Evolutionary conservation across 2,888 invertebrate genomes (phyloP).

Genomic region (Drosophila mercatorum): DNA sequence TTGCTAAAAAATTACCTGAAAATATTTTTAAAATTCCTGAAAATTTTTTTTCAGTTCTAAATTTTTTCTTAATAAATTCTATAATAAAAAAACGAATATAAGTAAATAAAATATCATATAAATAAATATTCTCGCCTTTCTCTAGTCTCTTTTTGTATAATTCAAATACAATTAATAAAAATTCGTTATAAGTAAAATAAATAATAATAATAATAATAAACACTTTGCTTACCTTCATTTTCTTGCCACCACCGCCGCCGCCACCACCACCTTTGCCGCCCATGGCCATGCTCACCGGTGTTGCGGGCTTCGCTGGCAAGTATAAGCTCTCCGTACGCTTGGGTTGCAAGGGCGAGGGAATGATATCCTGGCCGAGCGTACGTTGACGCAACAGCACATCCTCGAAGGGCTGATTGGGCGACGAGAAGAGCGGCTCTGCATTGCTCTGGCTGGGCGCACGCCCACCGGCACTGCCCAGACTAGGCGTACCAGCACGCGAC

Average conservation of each 20-base stretch:
- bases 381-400: constrained; percentile 92
- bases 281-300: constrained; percentile 78
- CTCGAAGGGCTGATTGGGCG: constrained; percentile 89
- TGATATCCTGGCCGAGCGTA: constrained; percentile 94
- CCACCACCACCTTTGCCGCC: constrained; percentile 83
- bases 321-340: constrained; percentile 96
- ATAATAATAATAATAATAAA: too few species aligned
- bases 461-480: constrained; percentile 79
- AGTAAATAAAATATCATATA: background rate
- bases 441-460: constrained; percentile 81
- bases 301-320: constrained; percentile 87
- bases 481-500: constrained; percentile 86
- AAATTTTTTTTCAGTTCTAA: too few species aligned
- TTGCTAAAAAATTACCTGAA: background rate
- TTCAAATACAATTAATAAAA: too few species aligned
- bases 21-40: background rate
- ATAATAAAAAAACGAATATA: too few species aligned
- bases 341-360: constrained; percentile 94
- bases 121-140: background rate
- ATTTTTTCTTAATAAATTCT: too few species aligned
- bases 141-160: background rate
- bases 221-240: constrained; percentile 82
- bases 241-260: constrained; percentile 83
- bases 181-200: too few species aligned
- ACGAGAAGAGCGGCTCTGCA: constrained; percentile 84